phyloP scores from a whole-genome alignment of 2,113 vertebrate genomes.

The Crotalus helleri region DNA sequence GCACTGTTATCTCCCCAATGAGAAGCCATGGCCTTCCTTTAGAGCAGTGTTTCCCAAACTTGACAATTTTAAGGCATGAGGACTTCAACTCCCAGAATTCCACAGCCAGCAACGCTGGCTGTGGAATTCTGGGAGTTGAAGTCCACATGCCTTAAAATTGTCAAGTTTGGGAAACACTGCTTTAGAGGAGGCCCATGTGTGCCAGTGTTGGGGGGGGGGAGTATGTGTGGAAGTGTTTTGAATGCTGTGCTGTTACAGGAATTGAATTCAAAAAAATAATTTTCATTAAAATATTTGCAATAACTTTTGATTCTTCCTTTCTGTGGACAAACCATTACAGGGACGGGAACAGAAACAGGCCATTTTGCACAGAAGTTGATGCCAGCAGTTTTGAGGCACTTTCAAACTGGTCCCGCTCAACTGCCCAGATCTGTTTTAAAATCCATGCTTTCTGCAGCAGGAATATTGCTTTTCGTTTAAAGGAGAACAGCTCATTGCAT shows the following conservation, averaged over 20 bases:
- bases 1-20: background rate
- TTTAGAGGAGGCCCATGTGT: background rate
- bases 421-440: background rate
- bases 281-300: constrained; percentile 26
- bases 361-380: background rate
- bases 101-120: no score
- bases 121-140: no score
- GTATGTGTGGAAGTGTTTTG: background rate
- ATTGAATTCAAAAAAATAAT: background rate
- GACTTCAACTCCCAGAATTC: no score
- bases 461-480: background rate
- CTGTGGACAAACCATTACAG: background rate
- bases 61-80: no score
- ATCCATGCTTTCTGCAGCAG: background rate
- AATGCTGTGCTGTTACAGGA: constrained; percentile 1
- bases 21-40: background rate
- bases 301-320: background rate
- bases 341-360: background rate
- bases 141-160: no score
- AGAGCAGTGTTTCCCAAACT: no score
- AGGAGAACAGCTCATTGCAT: background rate
- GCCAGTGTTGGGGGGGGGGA: background rate
- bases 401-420: background rate
- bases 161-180: no score
- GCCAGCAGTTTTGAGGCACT: background rate